Evolutionary conservation across 2,113 vertebrate genomes (phyloP), one percentile per base, ranked within the genome.

Genomic region (Epinephelus moara): DNA sequence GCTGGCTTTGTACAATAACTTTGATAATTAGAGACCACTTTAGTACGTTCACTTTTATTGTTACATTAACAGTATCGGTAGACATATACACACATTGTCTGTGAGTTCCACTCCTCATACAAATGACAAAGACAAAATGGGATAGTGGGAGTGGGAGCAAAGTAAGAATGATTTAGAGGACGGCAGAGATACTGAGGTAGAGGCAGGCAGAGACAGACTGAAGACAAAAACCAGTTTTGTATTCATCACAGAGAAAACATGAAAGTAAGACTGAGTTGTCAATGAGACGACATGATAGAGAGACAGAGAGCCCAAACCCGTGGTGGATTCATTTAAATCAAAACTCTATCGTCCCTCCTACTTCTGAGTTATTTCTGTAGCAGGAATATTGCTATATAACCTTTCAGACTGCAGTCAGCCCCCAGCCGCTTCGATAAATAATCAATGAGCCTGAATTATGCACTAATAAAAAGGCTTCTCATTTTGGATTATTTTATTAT

Each of bases 391-490:
- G 75, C 86, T 77, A 14, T 86, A 79, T 91, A 91, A 91, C 88
- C 92, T 94, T 88, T 89, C 83, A 89, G 77, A 69, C 84, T 78
- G 75, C 80, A 88, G 84, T 76, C 78, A 33, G 75, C 89, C 81
- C 90, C 78, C 76, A 86, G 89, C 62, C 56, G 50, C 83, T 80
- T 42, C 50, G 37, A 88, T 92, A 88, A 93, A 91, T 93, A 92
- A 91, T 90, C 88, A 89, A 92, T 90, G 88, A 91, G 88, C 63
- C 79, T 92, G 90, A 92, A 94, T 94, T 91, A 92, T 94, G 91
- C 90, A 94, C 87, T 91, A 84, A 92, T 92, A 89, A 92, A 92
- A 93, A 86, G 80, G 66, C 76, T 77, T 83, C 87, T 87, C 80
- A 85, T 90, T 92, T 89, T 81, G 68, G 71, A 88, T 86, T 82